Evolutionary conservation across 35 echinoderm and acorn worm genomes (phyloP).

Genomic region (Acanthaster planci): DNA sequence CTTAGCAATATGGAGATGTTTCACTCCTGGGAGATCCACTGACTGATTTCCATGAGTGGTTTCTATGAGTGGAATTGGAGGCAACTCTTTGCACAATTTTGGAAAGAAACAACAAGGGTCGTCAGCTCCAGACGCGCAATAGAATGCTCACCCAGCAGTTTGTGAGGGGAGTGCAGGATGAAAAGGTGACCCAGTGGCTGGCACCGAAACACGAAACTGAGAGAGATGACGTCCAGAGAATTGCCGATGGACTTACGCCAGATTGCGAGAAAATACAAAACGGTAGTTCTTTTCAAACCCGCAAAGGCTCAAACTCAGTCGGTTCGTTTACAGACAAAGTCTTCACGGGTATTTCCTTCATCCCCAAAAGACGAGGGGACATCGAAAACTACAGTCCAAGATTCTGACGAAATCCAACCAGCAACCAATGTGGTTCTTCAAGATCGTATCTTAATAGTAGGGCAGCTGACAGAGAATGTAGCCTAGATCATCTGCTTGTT

Average conservation of each 20-base stretch:
- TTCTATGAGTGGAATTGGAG: not conserved
- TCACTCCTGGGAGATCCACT: constrained; percentile 22
- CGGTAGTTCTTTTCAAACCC: not conserved
- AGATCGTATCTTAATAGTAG: not conserved
- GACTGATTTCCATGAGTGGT: constrained; percentile 13
- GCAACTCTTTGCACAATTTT: not conserved
- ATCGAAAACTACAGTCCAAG: not conserved
- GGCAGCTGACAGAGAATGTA: not conserved
- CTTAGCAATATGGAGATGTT: constrained; percentile 25
- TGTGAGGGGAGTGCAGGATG: constrained; percentile 4
- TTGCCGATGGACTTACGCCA: not conserved
- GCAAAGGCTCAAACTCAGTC: not conserved
- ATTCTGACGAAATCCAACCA: not conserved
- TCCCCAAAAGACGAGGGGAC: not conserved
- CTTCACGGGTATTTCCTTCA: not conserved
- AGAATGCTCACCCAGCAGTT: not conserved
- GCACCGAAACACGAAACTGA: not conserved
- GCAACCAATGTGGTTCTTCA: not conserved
- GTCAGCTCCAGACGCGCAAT: not conserved
- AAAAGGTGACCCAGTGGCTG: not conserved
- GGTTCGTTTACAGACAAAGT: not conserved
- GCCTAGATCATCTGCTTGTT: too few relatives aligned
- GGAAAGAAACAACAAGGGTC: not conserved
- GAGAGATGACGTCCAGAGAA: constrained; percentile 23
- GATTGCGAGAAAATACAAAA: not conserved